phyloP scores from a whole-genome alignment of 2,797 vertebrate species.

The Varecia variegata region DNA sequence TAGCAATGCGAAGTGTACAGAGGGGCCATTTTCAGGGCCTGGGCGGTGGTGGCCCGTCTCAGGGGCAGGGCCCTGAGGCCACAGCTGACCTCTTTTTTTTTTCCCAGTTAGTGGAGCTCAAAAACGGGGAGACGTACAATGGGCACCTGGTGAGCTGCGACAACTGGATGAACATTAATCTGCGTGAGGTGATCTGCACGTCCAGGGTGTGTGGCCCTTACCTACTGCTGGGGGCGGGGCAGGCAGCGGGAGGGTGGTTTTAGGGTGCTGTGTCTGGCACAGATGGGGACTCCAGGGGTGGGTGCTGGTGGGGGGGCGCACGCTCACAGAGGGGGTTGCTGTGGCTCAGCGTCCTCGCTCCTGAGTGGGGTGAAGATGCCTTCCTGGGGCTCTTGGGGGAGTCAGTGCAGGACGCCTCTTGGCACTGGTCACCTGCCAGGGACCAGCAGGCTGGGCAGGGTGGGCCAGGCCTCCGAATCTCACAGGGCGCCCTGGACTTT shows the following conservation, averaged over 20 bases:
- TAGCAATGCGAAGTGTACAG: neutral
- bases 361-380: neutral
- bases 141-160: slow-evolving; percentile 99
- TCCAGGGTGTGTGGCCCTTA: slow-evolving; percentile 89
- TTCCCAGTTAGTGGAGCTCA: slow-evolving; percentile 95
- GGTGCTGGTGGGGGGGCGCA: no score
- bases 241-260: neutral
- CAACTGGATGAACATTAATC: slow-evolving; percentile 99
- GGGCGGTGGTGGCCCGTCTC: neutral
- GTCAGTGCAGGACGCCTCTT: no score
- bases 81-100: neutral
- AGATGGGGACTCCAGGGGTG: no score
- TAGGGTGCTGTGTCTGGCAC: neutral
- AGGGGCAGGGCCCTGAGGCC: no score
- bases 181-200: slow-evolving; percentile 98
- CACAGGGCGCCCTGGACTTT: neutral
- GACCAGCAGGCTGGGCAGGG: neutral
- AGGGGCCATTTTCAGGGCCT: neutral
- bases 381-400: neutral
- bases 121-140: slow-evolving; percentile 98
- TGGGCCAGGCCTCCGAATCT: neutral
- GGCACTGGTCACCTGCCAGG: no score
- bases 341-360: neutral
- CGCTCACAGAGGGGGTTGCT: neutral
- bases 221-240: no score